These are phyloP conservation scores for Pristis pectinata DNA, from an alignment of 2,797 vertebrate species.

Conservation along the genomic window DNA sequence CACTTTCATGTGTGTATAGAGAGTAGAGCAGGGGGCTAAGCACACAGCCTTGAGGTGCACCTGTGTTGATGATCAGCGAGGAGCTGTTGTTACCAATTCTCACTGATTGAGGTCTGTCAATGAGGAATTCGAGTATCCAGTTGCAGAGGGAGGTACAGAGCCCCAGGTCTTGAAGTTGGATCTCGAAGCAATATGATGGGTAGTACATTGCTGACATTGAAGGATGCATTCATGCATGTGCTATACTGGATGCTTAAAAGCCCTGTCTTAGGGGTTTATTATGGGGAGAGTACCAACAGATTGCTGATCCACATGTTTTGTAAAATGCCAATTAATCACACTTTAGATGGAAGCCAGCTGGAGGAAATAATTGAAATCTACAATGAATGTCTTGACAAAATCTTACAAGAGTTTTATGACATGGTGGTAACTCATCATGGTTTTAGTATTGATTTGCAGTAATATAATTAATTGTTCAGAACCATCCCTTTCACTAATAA, in stretches of 20 bases:
- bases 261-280: background rate
- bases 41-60: too few relatives aligned
- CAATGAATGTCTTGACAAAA: background rate
- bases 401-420: background rate
- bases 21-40: too few relatives aligned
- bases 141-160: too few relatives aligned
- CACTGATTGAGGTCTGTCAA: too few relatives aligned
- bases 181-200: background rate
- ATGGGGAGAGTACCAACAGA: background rate
- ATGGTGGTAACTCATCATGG: background rate
- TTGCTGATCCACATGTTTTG: background rate
- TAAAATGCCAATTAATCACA: background rate
- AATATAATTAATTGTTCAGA: background rate
- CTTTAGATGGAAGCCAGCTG: background rate
- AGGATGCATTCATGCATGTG: background rate
- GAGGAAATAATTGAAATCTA: background rate
- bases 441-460: background rate
- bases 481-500: background rate
- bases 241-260: background rate
- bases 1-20: too few relatives aligned
- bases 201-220: background rate
- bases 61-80: too few relatives aligned
- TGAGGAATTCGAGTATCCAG: too few relatives aligned
- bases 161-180: too few relatives aligned
- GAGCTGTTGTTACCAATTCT: too few relatives aligned